Evolutionary conservation across 1,140 invertebrate genomes (phyloP), one percentile per base, ranked within the genome.

Genomic region (Drosophila neocordata): DNA sequence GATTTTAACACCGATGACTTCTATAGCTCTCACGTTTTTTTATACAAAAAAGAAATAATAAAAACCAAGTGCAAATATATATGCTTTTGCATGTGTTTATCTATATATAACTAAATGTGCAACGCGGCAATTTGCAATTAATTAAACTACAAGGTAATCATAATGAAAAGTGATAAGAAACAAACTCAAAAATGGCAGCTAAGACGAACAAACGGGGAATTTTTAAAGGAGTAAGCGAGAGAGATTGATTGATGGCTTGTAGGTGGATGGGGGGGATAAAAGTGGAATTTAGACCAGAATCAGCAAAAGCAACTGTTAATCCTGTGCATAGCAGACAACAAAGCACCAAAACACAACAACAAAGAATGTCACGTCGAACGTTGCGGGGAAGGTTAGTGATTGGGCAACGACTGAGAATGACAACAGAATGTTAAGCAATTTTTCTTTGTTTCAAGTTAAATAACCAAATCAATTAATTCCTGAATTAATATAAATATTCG

Each of bases 61-160:
- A 34, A 27, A 34, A 34, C 3, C 20, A 56, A 56, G 53, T 56
- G 53, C 13, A 4, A 18, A 35, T 44, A 15, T 44, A 13, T 8
- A 44, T 44, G 8, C 18, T 1, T 11, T 18, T 48, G 9, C 9
- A 20, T 48, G 41, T 9, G 15, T 20, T 48, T 20, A 48, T 48
- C 15, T 48, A 9, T 20, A 38, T 5, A 58, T 53, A 44, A 72
- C 37, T 75, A 44, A 35, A 76, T 64, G 75, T 68, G 20, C 69
- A 60, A 59, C 65, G 41, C 41, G 41, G 71, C 44, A 65, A 61
- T 58, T 74, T 65, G 64, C 64, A 62, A 58, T 48, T 76, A 69
- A 79, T 27, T 79, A 9, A 20, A 48, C 15, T 48, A 48, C 58
- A 68, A 82, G 79, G 79, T 82, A 82, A 79, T 69, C 35, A 41